Conservation (phyloP, 2,113 vertebrate genomes). For the Sarotherodon lohbergeri region DNA sequence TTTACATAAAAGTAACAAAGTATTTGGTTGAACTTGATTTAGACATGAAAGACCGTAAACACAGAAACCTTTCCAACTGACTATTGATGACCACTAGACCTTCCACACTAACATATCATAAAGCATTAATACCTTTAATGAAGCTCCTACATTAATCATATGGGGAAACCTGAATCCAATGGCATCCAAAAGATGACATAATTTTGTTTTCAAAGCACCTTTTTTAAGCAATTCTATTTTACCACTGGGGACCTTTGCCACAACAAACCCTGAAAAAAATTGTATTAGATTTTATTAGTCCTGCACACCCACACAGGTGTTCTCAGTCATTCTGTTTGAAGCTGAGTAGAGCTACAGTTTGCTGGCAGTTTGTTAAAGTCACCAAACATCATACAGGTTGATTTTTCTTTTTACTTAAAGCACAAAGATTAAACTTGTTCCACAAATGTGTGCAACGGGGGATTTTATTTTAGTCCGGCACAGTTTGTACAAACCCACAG, state of each 20-base stretch:
- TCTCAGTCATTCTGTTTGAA: background rate
- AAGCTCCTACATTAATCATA: background rate
- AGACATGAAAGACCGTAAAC: background rate
- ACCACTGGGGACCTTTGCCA: background rate
- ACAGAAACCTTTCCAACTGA: background rate
- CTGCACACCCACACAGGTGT: background rate
- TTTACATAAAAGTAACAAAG: background rate
- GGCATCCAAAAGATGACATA: background rate
- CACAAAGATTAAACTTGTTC: background rate
- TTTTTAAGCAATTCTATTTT: background rate
- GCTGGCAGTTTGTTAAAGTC: background rate
- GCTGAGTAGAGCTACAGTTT: background rate
- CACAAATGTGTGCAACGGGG: background rate
- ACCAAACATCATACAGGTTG: background rate
- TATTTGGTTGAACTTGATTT: background rate
- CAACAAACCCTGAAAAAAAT: background rate
- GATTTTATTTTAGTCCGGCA: background rate
- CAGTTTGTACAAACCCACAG: background rate
- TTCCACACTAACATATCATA: background rate
- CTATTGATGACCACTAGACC: background rate
- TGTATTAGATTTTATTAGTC: background rate
- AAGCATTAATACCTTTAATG: background rate
- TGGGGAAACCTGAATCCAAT: background rate
- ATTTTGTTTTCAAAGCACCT: background rate
- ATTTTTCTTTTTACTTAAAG: background rate